Percentiles rank a stretch among this genome's conserved stretches.
Conservation (phyloP, 1,140 invertebrate genomes). For the Cecropterus lyciades region DNA sequence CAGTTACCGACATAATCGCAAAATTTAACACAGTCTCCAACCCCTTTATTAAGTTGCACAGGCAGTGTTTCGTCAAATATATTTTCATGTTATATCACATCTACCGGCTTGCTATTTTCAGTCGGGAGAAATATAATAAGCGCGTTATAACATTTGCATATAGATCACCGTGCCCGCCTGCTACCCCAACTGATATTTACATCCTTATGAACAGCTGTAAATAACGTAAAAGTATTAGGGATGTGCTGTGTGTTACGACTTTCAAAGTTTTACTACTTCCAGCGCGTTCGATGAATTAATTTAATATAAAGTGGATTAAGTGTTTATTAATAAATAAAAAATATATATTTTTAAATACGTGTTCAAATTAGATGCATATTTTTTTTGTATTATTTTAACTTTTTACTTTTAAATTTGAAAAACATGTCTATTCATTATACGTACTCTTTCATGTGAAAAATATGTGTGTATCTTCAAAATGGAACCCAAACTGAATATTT, state of each 20-base stretch:
- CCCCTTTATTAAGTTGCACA: slow-evolving; percentile 10
- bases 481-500: too few species aligned
- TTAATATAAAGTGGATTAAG: too few species aligned
- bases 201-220: slow-evolving; percentile 49
- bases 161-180: slow-evolving; percentile 71
- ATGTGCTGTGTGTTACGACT: not conserved
- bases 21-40: slow-evolving; percentile 1
- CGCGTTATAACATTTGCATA: slow-evolving; percentile 81
- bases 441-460: too few species aligned
- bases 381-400: too few species aligned
- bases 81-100: slow-evolving; percentile 67
- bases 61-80: slow-evolving; percentile 40
- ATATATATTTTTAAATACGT: too few species aligned
- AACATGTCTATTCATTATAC: too few species aligned
- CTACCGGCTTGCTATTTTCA: slow-evolving; percentile 63
- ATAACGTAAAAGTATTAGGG: slow-evolving; percentile 36
- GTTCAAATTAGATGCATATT: too few species aligned
- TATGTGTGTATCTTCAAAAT: too few species aligned
- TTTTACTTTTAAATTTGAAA: too few species aligned
- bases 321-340: too few species aligned
- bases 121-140: slow-evolving; percentile 77
- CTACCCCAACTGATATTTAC: slow-evolving; percentile 48
- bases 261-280: too few species aligned
- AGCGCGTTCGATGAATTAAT: too few species aligned
- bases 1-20: not conserved